Conservation (phyloP, 2,113 vertebrate species). For the Syngnathus typhle region DNA sequence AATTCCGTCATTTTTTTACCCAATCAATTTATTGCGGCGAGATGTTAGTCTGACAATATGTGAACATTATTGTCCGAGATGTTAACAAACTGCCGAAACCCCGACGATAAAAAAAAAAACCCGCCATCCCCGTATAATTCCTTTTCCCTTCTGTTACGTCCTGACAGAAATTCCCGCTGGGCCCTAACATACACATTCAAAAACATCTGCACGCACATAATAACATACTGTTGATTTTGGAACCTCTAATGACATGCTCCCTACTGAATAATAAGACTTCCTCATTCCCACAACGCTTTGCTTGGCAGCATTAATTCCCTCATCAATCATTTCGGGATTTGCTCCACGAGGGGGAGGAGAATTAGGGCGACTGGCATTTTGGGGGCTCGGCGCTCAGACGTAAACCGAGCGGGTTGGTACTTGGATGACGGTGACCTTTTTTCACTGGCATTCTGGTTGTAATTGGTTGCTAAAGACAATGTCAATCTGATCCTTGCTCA, state of each 20-base stretch:
- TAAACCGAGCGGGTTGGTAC: constrained; percentile 39
- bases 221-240: constrained; percentile 15
- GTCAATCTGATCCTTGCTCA: constrained; percentile 39
- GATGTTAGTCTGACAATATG: too few species aligned
- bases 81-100: not conserved
- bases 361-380: constrained; percentile 40
- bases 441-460: constrained; percentile 44
- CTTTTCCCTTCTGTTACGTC: not conserved
- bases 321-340: constrained; percentile 61
- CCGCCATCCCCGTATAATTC: not conserved
- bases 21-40: too few species aligned
- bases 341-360: constrained; percentile 26
- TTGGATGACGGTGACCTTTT: constrained; percentile 61
- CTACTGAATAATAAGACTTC: constrained; percentile 42
- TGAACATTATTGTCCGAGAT: too few species aligned
- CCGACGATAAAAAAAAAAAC: not conserved
- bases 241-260: constrained; percentile 43
- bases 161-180: not conserved
- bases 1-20: too few species aligned
- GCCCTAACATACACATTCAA: not conserved
- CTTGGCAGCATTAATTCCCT: constrained; percentile 55
- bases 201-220: constrained; percentile 21
- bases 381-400: constrained; percentile 11
- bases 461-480: constrained; percentile 64
- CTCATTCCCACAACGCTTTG: constrained; percentile 41